A percentile compares a stretch with the other conserved stretches of the same genome.
These are phyloP conservation scores for Alsophila aescularia DNA, from an alignment of 2,888 invertebrate species.

Conservation along the genomic window DNA sequence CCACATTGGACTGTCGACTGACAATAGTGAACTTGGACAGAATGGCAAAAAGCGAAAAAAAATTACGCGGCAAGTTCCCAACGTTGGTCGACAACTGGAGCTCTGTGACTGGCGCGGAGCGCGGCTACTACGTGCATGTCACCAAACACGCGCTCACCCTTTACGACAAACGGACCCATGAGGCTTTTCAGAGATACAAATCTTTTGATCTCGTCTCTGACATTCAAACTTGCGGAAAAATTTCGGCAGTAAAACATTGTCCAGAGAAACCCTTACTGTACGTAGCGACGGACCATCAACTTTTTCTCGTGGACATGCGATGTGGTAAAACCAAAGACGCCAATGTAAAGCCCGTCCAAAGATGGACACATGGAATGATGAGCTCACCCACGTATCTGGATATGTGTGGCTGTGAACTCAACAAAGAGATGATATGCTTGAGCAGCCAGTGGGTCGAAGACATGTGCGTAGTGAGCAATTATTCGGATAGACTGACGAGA, in stretches of 20 bases:
- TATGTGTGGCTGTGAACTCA: constrained; percentile 52
- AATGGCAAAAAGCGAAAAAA: constrained; percentile 59
- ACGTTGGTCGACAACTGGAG: constrained; percentile 70
- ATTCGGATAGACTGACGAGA: constrained; percentile 51
- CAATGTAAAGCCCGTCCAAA: constrained; percentile 64
- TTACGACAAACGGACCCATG: constrained; percentile 72
- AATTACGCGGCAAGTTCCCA: constrained; percentile 51
- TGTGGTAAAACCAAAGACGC: constrained; percentile 46
- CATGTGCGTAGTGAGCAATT: constrained; percentile 66
- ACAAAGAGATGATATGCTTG: constrained; percentile 66
- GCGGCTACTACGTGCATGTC: constrained; percentile 62
- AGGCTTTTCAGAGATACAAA: constrained; percentile 53
- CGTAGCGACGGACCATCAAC: constrained; percentile 67
- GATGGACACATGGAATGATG: constrained; percentile 85
- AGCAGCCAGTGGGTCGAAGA: constrained; percentile 77
- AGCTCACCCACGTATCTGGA: constrained; percentile 74
- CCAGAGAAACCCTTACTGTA: constrained; percentile 59
- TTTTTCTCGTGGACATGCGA: constrained; percentile 69
- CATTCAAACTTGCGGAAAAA: constrained; percentile 59
- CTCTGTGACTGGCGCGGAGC: constrained; percentile 62
- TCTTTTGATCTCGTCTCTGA: constrained; percentile 57
- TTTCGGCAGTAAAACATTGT: constrained; percentile 62
- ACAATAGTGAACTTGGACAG: constrained; percentile 71
- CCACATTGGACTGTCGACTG: constrained; percentile 59
- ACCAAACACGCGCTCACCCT: constrained; percentile 58